Base-by-base conservation (phyloP, 2,113 vertebrate species). In the Turnix velox region DNA sequence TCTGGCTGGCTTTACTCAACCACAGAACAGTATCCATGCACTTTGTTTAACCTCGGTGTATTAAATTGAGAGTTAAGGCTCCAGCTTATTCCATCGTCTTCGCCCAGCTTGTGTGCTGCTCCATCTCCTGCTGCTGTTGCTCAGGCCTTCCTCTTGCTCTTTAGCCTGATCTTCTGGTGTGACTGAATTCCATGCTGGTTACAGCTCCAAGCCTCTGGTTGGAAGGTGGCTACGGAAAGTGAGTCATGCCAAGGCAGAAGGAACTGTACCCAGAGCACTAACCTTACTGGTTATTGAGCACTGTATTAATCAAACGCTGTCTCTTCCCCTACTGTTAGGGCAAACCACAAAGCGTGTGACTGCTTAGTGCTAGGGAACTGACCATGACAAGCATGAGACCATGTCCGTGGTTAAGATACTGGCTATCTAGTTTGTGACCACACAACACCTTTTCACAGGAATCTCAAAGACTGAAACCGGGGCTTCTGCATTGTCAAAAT, bases 11-110 rank as follows among this genome's bases (percentile, higher is more conserved):
- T 95, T 82, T 59, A 43, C 94, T 89, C 89, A 93, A 93, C 95
- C 95, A 91, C 91, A 92, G 81, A 96, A 94, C 91, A 94, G 78
- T 91, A 93, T 95, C 84, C 92, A 22, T 94, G 95, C 95, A 96
- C 92, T 96, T 94, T 93, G 91, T 94, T 94, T 96, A 95, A 96
- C 95, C 94, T 92, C 33, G 80, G 83, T 72, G 58, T 85, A 76
- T 92, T 65, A 92, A 95, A 95, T 82, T 87, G 84, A 75, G 79
- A 94, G 80, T 92, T 91, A 93, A 84, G 87, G 61, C 86, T 96
- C 91, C 94, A 94, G 81, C 91, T 94, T 94, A 54, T 87, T 84
- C 84, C n/a, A 4, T 76, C 69, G 84, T 52, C 74, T 94, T 95
- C 9, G 2, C 73, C 77, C 77, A 81, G 5, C 35, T 45, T 84